Evolutionary conservation across 2,113 vertebrate genomes (phyloP), one percentile per base, ranked within the genome.

Genomic region (Rhizomys pruinosus): DNA sequence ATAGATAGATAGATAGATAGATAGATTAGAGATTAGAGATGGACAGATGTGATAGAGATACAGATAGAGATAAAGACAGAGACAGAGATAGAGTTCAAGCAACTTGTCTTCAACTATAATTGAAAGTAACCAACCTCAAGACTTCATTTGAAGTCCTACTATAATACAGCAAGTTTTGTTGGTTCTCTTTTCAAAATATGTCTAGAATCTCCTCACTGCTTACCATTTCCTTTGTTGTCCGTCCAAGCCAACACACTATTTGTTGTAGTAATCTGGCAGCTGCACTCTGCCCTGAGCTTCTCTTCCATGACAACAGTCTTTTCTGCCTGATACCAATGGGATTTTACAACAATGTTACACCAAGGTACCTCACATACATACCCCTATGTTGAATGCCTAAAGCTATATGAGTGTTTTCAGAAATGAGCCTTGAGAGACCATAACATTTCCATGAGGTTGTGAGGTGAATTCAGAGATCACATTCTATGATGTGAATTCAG

Each of bases 151-250:
- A 93, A 94, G 63, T 84, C 23, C 34, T 61, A 23, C 4, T 69
- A 11, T 69, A 61, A 79, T 57, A 37, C 2, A 90, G 39, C 32
- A 92, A 82, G 37, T 44, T 32, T 17, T 80, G 39, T 72, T 80
- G 27, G 63, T 76, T 85, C 13, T 89, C n/a, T 37, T 93, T 93
- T 52, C 27, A 92, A 93, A 85, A 92, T 59, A 16, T 23, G 52
- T 44, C 72, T 8, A 66, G 32, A 82, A 94, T 87, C 55, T 77
- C 57, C 57, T 42, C 1, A 52, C n/a, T 90, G 42, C 63, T 92
- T 71, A 79, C 19, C 25, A 85, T 4, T 42, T 89, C 37, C 25
- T n/a, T 15, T 22, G 7, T 42, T 89, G 59, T 5, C 37, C 90
- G 2, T 27, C 25, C 73, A 44, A 61, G 76, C 66, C 34, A 47